phyloP scores from a whole-genome alignment of 2,797 vertebrate species.

The Emydoidea blandingii region DNA sequence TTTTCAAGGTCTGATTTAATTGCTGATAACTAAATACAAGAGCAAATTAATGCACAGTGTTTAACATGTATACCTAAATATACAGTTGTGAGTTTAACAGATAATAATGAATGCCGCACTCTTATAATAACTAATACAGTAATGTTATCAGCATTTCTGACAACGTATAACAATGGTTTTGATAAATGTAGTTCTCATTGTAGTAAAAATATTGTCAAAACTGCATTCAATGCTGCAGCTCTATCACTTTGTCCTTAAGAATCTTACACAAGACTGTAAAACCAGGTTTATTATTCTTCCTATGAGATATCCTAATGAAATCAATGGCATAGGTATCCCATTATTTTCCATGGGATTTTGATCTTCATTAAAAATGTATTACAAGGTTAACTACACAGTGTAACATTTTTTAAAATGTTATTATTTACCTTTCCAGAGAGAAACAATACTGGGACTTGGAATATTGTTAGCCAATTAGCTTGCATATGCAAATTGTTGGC shows the following conservation, averaged over 20 bases:
- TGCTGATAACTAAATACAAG: not conserved
- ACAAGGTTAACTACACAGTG: constrained; percentile 20
- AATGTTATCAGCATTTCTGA: constrained; percentile 11
- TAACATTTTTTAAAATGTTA: not conserved
- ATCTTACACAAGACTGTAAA: not conserved
- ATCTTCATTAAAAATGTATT: constrained; percentile 12
- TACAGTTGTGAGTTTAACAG: not conserved
- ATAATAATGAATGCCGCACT: not conserved
- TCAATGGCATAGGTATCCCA: not conserved
- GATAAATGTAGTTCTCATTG: not conserved
- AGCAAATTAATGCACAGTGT: not conserved
- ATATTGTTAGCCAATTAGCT: not conserved
- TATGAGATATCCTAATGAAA: not conserved
- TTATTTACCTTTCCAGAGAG: not conserved
- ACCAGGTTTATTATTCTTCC: not conserved
- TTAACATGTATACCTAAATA: not conserved
- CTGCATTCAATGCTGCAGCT: not conserved
- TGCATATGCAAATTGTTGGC: not conserved
- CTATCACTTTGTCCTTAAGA: not conserved
- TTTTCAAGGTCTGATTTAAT: constrained; percentile 41
- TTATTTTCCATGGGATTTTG: not conserved
- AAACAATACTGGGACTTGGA: not conserved
- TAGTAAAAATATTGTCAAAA: not conserved
- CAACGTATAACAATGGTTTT: not conserved
- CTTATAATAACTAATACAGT: not conserved